Evolutionary conservation across 2,113 vertebrate genomes (phyloP).

Genomic region (Nasalis larvatus): DNA sequence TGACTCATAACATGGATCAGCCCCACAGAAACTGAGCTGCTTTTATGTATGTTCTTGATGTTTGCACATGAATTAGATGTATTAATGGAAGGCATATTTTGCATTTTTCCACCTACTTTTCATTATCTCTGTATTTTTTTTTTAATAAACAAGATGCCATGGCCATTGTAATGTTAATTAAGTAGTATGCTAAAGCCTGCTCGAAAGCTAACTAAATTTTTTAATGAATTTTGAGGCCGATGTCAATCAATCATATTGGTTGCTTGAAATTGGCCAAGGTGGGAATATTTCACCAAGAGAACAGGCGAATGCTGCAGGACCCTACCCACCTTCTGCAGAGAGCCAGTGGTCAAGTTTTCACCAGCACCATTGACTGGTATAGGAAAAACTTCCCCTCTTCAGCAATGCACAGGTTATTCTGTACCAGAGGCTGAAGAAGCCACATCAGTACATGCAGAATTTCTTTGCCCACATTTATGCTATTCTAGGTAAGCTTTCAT

Average conservation of each 20-base stretch:
- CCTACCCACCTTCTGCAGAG: rapidly evolving
- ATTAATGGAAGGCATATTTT: conserved; percentile 53
- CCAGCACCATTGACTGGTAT: rapidly evolving
- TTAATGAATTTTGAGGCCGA: background rate
- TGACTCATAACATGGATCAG: rapidly evolving
- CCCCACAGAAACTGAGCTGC: conserved; percentile 50
- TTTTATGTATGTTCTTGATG: conserved; percentile 12
- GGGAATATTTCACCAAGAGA: background rate
- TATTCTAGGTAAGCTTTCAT: background rate
- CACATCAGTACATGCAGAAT: too few relatives aligned
- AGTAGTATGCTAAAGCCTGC: background rate
- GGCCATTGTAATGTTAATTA: too few relatives aligned
- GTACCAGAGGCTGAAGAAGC: background rate
- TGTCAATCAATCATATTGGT: too few relatives aligned
- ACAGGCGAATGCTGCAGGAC: background rate
- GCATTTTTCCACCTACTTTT: conserved; percentile 59
- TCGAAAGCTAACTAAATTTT: background rate
- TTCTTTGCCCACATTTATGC: background rate
- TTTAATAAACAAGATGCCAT: background rate
- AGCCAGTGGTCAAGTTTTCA: background rate
- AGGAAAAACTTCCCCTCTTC: background rate
- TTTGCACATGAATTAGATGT: conserved; percentile 50
- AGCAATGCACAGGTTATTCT: background rate
- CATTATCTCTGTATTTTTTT: background rate
- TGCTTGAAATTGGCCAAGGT: background rate